phyloP scores from a whole-genome alignment of 2,888 invertebrate species.

The Dorcus hopei region DNA sequence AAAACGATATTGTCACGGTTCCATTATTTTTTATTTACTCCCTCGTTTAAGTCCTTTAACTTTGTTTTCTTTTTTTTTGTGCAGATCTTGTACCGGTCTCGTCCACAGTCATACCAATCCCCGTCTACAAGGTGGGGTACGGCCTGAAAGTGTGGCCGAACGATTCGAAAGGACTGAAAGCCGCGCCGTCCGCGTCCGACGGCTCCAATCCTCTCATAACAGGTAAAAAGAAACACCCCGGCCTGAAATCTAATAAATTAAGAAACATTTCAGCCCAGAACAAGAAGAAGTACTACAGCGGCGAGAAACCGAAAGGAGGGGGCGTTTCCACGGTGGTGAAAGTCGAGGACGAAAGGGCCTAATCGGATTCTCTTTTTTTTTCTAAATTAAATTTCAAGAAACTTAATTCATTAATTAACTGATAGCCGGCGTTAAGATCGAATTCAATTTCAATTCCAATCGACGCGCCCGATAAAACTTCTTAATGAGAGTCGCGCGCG shows the following conservation, averaged over 20 bases:
- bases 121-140: conserved; percentile 59
- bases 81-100: conserved; percentile 64
- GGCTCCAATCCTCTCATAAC: conserved; percentile 1
- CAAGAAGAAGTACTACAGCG: conserved; percentile 15
- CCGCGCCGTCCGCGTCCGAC: not conserved
- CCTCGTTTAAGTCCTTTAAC: too few species aligned
- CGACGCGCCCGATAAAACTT: too few species aligned
- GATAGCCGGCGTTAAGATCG: too few species aligned
- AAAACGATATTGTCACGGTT: too few species aligned
- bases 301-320: not conserved
- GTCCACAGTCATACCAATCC: conserved; percentile 63
- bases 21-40: too few species aligned
- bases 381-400: too few species aligned
- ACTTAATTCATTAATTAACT: too few species aligned
- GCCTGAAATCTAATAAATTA: not conserved
- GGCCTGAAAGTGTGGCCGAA: conserved; percentile 50
- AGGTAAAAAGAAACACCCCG: not conserved
- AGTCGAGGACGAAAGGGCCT: too few species aligned
- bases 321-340: too few species aligned
- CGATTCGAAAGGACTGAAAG: not conserved
- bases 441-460: too few species aligned
- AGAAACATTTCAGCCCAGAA: conserved; percentile 7
- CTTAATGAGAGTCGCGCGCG: too few species aligned
- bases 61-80: conserved; percentile 13
- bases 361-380: too few species aligned